Evolutionary conservation across 1,140 invertebrate genomes (phyloP).

Genomic region (Atta colombica): DNA sequence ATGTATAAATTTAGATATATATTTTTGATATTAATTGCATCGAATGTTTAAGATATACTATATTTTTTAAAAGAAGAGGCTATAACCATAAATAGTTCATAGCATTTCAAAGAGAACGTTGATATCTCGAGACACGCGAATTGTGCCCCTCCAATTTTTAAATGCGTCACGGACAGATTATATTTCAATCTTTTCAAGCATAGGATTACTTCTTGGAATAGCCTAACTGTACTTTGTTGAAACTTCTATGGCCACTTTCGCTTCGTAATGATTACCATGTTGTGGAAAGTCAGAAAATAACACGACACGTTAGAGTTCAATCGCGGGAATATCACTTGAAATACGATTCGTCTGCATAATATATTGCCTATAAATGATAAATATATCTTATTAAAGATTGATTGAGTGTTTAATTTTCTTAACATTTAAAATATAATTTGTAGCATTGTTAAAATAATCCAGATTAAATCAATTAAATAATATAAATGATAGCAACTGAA

Average conservation of each 20-base stretch:
- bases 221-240: constrained; percentile 33
- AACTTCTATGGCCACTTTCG: constrained; percentile 49
- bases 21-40: constrained; percentile 14
- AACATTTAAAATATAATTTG: neutral
- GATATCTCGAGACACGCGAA: neutral
- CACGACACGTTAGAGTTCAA: constrained; percentile 10
- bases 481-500: neutral
- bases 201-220: constrained; percentile 8
- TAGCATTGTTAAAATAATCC: neutral
- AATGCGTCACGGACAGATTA: constrained; percentile 25
- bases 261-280: constrained; percentile 30
- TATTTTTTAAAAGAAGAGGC: too few species aligned
- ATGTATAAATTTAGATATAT: neutral
- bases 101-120: neutral
- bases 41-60: too few species aligned
- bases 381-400: neutral
- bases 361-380: neutral
- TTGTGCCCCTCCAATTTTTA: constrained; percentile 9
- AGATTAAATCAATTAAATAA: neutral
- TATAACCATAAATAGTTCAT: neutral
- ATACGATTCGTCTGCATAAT: neutral
- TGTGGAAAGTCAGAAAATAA: constrained; percentile 44
- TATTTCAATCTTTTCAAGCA: constrained; percentile 44
- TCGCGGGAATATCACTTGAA: constrained; percentile 25
- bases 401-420: neutral